Base-by-base conservation (phyloP, 1,140 invertebrate species). In the Leptopilina clavipes region DNA sequence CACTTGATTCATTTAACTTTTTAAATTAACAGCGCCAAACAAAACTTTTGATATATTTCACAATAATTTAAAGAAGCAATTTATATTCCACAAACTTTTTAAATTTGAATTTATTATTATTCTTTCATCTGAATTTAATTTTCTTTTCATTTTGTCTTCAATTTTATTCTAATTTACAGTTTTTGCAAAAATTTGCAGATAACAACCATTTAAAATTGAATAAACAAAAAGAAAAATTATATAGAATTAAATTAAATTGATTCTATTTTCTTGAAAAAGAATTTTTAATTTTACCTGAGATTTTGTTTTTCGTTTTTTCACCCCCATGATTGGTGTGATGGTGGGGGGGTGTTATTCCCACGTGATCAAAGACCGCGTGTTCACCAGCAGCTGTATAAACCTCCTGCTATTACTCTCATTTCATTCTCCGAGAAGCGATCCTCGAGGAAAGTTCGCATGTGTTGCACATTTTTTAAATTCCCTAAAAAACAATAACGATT, bases 361-460 rank as follows among this genome's bases (percentile, higher is more conserved):
- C 81, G 81, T 83, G 81, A 83, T 76, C 79, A 43, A 78, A 76
- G 77, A 81, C 79, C 81, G 79, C 77, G 81, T 83, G 81, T 77
- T 81, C 76, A 44, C 72, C 79, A 79, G 77, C 81, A 79, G 79
- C 79, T 73, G 74, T 76, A n/a, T n/a, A 31, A 73, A 54, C 25
- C 65, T 80, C 79, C 79, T 75, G 71, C 75, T 79, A n/a, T n/a
- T n/a, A 72, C 73, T 43, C 72, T 77, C 81, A 76, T 72, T 82
- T 45, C 76, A 79, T 72, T 65, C 25, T 11, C 25, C 76, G 70
- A 74, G 72, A 48, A 72, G 71, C 76, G 71, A 56, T 77, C 76
- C 43, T 74, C 73, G 25, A 48, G 81, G 40, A 72, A 77, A 70
- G 75, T 18, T 52, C 45, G 74, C 76, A 43, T 44, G 45, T 73